Evolutionary conservation across 2,113 vertebrate species (phyloP), one percentile per base, ranked within the genome.

Genomic region (Hippolais icterina): DNA sequence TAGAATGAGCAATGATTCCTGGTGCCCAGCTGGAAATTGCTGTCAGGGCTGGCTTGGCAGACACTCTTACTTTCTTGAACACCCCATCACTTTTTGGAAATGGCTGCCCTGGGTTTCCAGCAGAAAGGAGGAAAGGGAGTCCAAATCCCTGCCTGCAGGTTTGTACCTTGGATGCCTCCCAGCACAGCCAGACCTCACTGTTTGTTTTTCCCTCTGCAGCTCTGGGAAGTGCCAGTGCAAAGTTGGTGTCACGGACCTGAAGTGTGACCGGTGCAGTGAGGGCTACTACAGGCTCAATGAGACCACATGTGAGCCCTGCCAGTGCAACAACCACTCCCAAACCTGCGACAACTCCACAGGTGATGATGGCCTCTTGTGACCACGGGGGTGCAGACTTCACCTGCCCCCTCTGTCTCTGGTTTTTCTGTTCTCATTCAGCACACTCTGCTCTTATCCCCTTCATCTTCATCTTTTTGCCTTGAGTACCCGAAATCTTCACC

Each of bases 161-260:
- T 57, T 75, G 78, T 71, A 15, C 65, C 60, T 69, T 2, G 54
- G n/a, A 47, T 54, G 39, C 31, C 29, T 71, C 52, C 18, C 57
- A 49, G 72, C 53, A 64, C 52, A 63, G 54, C 39, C 75, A 14
- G 14, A 23, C 76, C 80, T 94, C 70, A 88, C 66, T 68, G 25
- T 87, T 83, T 84, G 66, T 50, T 91, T 56, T 90, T 57, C 63
- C 66, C 89, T 35, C 56, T 95, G 64, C 96, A 98, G 98, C 83
- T 98, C 95, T 86, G 98, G 98, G 91, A 91, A 81, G 71, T 98
- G 98, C 89, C 97, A 94, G 68, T 98, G 98, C 90, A 98, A 96
- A 89, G 89, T 29, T 16, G 98, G 98, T 35, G 93, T 97, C 59
- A 95, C 69, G 0, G 98, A 23, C 63, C 89, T 81, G 42, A 97